Conservation (phyloP, 2,888 invertebrate species). For the Eledone cirrhosa region DNA sequence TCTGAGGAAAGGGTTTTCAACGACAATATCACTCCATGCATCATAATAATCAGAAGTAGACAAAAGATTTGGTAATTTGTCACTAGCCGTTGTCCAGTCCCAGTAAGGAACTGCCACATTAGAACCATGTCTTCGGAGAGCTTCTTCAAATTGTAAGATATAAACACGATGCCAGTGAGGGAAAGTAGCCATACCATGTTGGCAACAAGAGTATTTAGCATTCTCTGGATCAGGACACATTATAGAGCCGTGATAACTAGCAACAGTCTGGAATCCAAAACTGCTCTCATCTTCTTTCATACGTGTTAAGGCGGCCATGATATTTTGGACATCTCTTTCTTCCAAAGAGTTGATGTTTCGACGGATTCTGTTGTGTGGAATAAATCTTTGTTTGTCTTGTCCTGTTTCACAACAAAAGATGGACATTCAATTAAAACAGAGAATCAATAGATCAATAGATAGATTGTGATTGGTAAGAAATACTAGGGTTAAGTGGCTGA, state of each 20-base stretch:
- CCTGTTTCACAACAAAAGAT: background rate
- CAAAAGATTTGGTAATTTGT: constrained; percentile 35
- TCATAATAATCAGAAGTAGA: constrained; percentile 27
- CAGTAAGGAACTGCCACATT: constrained; percentile 41
- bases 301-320: constrained; percentile 38
- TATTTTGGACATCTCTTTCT: constrained; percentile 37
- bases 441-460: background rate
- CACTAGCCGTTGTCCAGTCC: constrained; percentile 38
- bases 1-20: constrained; percentile 30
- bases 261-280: constrained; percentile 38
- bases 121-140: constrained; percentile 32
- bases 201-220: constrained; percentile 37
- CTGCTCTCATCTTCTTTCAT: constrained; percentile 38
- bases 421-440: background rate
- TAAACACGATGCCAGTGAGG: constrained; percentile 41
- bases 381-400: background rate
- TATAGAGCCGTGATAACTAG: constrained; percentile 38
- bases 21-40: constrained; percentile 14
- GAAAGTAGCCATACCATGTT: constrained; percentile 39
- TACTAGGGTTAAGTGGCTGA: no score
- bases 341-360: constrained; percentile 33
- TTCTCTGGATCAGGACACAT: constrained; percentile 34
- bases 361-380: constrained; percentile 35
- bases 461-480: no score
- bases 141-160: constrained; percentile 37